Conservation (phyloP, 2,797 vertebrate species). For the Rhynchonycteris naso region DNA sequence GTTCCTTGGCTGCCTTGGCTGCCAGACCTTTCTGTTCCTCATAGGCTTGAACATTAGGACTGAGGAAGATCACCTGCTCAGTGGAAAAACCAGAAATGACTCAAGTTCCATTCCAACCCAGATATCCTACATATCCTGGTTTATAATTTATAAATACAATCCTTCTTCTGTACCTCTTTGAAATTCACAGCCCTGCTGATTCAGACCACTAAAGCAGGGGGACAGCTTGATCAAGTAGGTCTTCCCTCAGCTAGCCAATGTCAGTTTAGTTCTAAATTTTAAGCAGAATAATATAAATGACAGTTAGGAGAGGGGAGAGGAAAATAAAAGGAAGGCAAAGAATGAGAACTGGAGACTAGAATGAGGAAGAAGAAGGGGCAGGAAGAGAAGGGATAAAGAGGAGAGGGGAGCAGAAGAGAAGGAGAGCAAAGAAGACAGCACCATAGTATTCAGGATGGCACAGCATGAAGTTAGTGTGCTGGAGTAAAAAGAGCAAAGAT, state of each 20-base stretch:
- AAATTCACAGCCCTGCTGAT: not conserved
- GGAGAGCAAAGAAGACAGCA: not conserved
- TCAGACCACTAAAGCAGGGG: not conserved
- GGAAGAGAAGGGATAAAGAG: not conserved
- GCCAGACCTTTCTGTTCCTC: not conserved
- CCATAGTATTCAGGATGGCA: not conserved
- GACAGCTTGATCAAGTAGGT: not conserved
- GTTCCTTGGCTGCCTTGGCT: not conserved
- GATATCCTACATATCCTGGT: not conserved
- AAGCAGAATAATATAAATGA: constrained; percentile 1
- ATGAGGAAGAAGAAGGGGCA: not conserved
- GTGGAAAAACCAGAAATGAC: not conserved
- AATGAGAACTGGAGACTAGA: not conserved
- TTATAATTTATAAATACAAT: not conserved
- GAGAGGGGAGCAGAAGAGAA: not conserved
- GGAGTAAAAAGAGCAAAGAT: not conserved
- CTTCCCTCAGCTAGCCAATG: not conserved
- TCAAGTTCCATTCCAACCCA: not conserved
- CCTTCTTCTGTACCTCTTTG: not conserved
- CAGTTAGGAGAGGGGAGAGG: not conserved
- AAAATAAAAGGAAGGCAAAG: not conserved
- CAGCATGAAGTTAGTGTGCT: not conserved
- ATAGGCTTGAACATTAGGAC: not conserved
- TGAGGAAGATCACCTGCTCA: not conserved
- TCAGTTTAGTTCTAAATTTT: not conserved